phyloP scores from a whole-genome alignment of 2,888 invertebrate species.

The Andrena dorsata region DNA sequence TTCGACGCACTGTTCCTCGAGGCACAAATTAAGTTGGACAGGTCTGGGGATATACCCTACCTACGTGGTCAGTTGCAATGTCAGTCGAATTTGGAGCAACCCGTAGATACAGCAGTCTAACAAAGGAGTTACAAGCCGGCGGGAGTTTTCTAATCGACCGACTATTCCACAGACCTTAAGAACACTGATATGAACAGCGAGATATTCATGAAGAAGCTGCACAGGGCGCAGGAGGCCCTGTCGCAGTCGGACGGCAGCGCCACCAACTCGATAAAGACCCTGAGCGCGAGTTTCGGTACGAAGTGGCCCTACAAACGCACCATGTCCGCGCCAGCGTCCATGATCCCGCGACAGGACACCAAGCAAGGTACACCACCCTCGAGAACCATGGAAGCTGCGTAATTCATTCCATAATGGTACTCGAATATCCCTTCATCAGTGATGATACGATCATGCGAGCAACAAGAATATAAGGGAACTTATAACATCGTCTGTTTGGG shows the following conservation, averaged over 20 bases:
- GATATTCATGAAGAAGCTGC: constrained; percentile 93
- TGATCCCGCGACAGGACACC: constrained; percentile 91
- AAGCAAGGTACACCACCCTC: constrained; percentile 86
- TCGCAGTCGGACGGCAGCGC: constrained; percentile 90
- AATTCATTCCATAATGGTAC: not conserved
- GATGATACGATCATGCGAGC: not conserved
- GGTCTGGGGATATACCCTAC: constrained; percentile 93
- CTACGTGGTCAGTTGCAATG: constrained; percentile 88
- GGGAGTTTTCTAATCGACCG: not conserved
- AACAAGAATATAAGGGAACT: not conserved
- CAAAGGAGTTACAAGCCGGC: too few relatives aligned
- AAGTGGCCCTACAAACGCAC: constrained; percentile 98
- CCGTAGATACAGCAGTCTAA: not conserved
- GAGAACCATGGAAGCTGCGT: not conserved
- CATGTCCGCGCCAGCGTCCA: constrained; percentile 96
- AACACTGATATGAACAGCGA: constrained; percentile 96
- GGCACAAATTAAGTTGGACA: constrained; percentile 96
- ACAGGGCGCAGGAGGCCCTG: constrained; percentile 95
- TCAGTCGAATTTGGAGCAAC: not conserved
- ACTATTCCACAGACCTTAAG: constrained; percentile 89
- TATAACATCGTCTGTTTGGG: not conserved
- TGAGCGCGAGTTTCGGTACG: constrained; percentile 94
- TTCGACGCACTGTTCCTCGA: constrained; percentile 98
- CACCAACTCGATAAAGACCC: constrained; percentile 89
- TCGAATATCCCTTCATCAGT: not conserved